Conservation (phyloP, 2,797 vertebrate genomes). For the Psittacula echo region DNA sequence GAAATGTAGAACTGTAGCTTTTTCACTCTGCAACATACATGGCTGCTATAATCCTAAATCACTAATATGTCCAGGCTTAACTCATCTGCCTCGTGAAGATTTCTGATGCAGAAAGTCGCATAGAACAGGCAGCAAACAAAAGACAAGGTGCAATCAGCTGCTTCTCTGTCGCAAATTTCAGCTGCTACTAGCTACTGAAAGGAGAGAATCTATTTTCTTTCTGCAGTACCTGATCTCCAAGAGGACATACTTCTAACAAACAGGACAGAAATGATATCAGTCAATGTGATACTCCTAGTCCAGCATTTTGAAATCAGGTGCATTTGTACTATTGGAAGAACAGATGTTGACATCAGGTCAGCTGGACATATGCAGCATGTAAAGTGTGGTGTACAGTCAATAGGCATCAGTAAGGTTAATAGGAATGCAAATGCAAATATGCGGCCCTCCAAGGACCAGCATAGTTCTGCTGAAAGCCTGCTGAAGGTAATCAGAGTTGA, state of each 20-base stretch:
- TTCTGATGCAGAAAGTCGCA: neutral
- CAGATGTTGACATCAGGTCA: neutral
- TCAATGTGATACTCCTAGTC: neutral
- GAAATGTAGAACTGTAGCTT: neutral
- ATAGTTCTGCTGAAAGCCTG: neutral
- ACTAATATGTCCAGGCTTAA: neutral
- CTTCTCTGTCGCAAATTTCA: neutral
- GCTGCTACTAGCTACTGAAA: neutral
- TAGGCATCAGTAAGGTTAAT: neutral
- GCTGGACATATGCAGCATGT: neutral
- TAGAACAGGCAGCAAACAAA: neutral
- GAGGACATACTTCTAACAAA: neutral
- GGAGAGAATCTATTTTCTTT: neutral
- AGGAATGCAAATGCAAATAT: neutral
- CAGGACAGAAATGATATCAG: neutral
- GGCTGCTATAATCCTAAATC: neutral
- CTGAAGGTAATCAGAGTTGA: slow-evolving; percentile 26
- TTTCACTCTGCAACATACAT: neutral
- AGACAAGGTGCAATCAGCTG: neutral
- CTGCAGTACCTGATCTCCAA: neutral
- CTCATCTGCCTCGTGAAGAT: neutral
- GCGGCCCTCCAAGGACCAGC: neutral
- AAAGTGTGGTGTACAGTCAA: neutral
- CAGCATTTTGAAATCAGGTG: neutral
- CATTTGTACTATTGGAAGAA: neutral